Evolutionary conservation across 1,140 invertebrate genomes (phyloP).

Genomic region (Caligus rogercresseyi): DNA sequence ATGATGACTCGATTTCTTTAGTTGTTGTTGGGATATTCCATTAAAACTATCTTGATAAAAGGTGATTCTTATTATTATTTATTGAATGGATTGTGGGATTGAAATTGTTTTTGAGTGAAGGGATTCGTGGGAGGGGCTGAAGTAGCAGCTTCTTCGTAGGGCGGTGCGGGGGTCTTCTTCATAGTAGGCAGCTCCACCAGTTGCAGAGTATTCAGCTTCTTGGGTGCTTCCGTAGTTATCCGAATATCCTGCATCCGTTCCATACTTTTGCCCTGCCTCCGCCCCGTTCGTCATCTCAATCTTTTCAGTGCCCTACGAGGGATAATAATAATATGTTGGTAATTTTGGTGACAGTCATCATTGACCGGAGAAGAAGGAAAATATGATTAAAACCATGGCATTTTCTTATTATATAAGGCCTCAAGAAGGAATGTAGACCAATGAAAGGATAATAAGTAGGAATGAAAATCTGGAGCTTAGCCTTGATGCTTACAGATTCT

Average conservation of each 20-base stretch:
- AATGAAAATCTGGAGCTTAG: too few species aligned
- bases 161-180: neutral
- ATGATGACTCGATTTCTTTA: too few species aligned
- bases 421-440: too few species aligned
- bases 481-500: too few species aligned
- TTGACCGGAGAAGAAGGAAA: neutral
- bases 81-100: constrained; percentile 8
- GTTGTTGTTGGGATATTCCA: too few species aligned
- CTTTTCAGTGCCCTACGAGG: neutral
- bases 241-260: neutral
- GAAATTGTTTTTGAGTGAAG: constrained; percentile 14
- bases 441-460: too few species aligned
- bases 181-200: neutral
- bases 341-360: neutral
- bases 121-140: constrained; percentile 2
- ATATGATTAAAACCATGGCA: too few species aligned
- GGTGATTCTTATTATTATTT: neutral
- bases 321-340: neutral
- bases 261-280: neutral
- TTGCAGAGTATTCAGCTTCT: neutral
- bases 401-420: too few species aligned
- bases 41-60: too few species aligned
- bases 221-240: neutral
- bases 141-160: constrained; percentile 1
- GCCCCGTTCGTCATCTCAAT: neutral